Evolutionary conservation across 2,797 vertebrate genomes (phyloP), one percentile per base, ranked within the genome.

Genomic region (Protosalanx chinensis): DNA sequence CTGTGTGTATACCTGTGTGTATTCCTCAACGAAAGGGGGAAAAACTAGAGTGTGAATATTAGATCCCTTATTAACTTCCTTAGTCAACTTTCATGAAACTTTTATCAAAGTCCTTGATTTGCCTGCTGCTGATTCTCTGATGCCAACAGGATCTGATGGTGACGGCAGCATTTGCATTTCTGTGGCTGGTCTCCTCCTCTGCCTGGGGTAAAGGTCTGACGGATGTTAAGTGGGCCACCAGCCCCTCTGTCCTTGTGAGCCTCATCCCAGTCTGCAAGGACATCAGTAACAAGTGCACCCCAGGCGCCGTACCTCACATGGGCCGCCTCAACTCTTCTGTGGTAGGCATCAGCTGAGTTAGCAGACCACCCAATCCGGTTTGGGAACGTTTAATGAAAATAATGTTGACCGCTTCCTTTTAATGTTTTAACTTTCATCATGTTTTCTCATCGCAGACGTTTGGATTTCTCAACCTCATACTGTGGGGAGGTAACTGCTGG

Each of bases 401-500:
- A 33, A 56, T 6, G 41, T 13, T 46, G 41, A 63, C 32, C 1
- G 1, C 15, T 62, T 16, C 30, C 6, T 16, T 63, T 37, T n/a
- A 64, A 64, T 49, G 20, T 65, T 27, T 27, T 27, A 20, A 65
- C 12, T 3, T 6, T 5, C 13, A 18, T 53, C 49, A n/a, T 33
- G 16, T 0, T 62, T 18, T 83, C 59, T 82, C 51, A 74, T 29
- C 72, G 4, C 71, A 97, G 96, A 94, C 96, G 75, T 96, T 97
- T 33, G 96, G 97, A 64, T 98, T 97, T 82, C 87, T 98, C 85
- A 98, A 95, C 88, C 90, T 98, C 81, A 90, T 97, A 87, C 91
- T 98, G 83, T 98, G 97, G 97, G 91, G 91, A 1, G 94, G 95
- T 56, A 97, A 97, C 89, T 95, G 94, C 88, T 98, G 97, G 97